Conservation (phyloP, 2,797 vertebrate species). For the Sebastes minor region DNA sequence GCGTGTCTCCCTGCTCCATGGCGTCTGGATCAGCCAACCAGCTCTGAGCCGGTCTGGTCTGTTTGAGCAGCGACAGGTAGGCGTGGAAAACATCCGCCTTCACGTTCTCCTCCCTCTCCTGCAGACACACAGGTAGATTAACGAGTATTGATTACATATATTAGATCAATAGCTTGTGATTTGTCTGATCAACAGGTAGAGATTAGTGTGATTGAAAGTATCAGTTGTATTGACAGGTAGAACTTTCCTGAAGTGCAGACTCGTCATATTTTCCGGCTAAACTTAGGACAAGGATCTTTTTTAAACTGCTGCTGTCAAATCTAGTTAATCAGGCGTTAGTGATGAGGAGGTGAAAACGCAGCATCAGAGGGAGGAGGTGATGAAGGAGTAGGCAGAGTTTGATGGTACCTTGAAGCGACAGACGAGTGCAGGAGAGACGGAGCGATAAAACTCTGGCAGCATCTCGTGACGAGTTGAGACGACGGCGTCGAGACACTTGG, state of each 20-base stretch:
- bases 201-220: not conserved
- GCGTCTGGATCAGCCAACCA: conserved; percentile 98
- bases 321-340: not conserved
- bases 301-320: not conserved
- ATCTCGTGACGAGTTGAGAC: conserved; percentile 98
- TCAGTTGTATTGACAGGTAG: not conserved
- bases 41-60: conserved; percentile 97
- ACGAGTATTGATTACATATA: not conserved
- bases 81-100: conserved; percentile 99
- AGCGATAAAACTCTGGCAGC: conserved; percentile 98
- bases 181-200: not conserved
- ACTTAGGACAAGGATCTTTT: not conserved
- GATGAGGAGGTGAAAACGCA: not conserved
- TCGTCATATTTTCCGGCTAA: not conserved
- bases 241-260: not conserved
- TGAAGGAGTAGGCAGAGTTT: not conserved
- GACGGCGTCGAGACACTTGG: conserved; percentile 96
- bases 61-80: conserved; percentile 97
- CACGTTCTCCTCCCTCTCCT: conserved; percentile 97
- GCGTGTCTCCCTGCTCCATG: conserved; percentile 99
- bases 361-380: not conserved
- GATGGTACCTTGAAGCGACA: conserved; percentile 90
- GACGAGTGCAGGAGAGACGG: conserved; percentile 95
- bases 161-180: too few relatives aligned
- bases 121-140: not conserved